phyloP scores from a whole-genome alignment of 2,797 vertebrate genomes.

The Bovichtus diacanthus region DNA sequence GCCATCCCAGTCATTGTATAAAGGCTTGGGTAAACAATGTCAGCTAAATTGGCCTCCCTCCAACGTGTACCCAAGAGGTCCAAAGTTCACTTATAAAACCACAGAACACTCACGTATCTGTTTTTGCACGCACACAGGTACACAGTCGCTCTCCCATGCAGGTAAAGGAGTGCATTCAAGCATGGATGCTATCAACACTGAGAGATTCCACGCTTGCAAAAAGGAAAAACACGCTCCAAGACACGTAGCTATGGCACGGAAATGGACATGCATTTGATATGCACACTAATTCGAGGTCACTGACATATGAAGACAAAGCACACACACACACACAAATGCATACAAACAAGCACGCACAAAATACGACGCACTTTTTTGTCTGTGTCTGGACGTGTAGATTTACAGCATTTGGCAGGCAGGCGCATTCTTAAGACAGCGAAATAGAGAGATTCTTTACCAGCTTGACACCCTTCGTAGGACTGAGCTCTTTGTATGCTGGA shows the following conservation, averaged over 20 bases:
- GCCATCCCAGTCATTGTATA: slow-evolving; percentile 38
- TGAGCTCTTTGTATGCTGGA: neutral
- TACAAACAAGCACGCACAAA: neutral
- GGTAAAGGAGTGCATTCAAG: slow-evolving; percentile 45
- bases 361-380: slow-evolving; percentile 7
- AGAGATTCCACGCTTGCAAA: slow-evolving; percentile 22
- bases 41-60: slow-evolving; percentile 43
- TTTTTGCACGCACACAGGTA: slow-evolving; percentile 60
- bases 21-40: slow-evolving; percentile 66
- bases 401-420: slow-evolving; percentile 46
- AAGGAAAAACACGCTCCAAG: slow-evolving; percentile 6
- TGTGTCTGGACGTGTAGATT: slow-evolving; percentile 43
- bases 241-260: slow-evolving; percentile 15
- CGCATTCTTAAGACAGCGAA: slow-evolving; percentile 33
- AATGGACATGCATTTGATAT: neutral
- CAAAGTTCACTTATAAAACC: slow-evolving; percentile 77
- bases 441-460: slow-evolving; percentile 20
- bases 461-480: slow-evolving; percentile 12
- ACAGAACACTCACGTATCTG: slow-evolving; percentile 40
- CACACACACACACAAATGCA: neutral
- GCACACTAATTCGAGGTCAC: neutral
- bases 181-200: slow-evolving; percentile 9
- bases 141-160: slow-evolving; percentile 34
- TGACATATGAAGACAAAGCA: neutral
- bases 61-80: slow-evolving; percentile 62